phyloP scores from a whole-genome alignment of 2,113 vertebrate genomes.

The Rhabdomys dilectus region DNA sequence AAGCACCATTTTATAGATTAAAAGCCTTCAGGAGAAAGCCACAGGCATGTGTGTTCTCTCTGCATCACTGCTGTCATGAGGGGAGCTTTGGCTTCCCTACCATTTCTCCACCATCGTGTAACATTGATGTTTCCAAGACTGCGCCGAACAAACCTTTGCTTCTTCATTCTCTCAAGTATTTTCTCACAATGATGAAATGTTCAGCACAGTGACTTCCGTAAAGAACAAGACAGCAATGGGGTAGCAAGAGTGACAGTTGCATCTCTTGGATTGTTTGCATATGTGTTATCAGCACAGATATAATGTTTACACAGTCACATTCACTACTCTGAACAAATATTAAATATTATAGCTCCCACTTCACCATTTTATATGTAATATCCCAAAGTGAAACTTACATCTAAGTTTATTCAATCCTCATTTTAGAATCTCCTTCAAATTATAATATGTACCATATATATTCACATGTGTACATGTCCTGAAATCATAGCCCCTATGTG shows the following conservation, averaged over 20 bases:
- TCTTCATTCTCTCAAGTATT: not conserved
- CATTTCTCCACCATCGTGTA: not conserved
- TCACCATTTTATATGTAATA: not conserved
- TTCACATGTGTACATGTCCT: not conserved
- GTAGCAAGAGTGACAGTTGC: not conserved
- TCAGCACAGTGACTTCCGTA: not conserved
- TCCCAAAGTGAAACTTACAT: not conserved
- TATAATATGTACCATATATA: not conserved
- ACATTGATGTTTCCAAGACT: too few relatives aligned
- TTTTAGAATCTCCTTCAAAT: not conserved
- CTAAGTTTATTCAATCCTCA: not conserved
- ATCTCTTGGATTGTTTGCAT: not conserved
- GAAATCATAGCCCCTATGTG: not conserved
- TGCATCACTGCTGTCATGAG: not conserved
- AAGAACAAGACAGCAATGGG: not conserved
- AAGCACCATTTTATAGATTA: not conserved
- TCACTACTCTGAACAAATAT: not conserved
- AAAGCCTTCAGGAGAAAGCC: too few relatives aligned
- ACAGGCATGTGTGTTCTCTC: not conserved
- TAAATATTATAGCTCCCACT: not conserved
- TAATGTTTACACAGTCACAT: not conserved
- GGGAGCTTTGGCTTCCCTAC: not conserved
- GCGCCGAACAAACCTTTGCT: not conserved
- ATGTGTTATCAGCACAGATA: not conserved
- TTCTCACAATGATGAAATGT: not conserved